phyloP scores from a whole-genome alignment of 2,888 invertebrate genomes.

The Agrilus cyanescens region DNA sequence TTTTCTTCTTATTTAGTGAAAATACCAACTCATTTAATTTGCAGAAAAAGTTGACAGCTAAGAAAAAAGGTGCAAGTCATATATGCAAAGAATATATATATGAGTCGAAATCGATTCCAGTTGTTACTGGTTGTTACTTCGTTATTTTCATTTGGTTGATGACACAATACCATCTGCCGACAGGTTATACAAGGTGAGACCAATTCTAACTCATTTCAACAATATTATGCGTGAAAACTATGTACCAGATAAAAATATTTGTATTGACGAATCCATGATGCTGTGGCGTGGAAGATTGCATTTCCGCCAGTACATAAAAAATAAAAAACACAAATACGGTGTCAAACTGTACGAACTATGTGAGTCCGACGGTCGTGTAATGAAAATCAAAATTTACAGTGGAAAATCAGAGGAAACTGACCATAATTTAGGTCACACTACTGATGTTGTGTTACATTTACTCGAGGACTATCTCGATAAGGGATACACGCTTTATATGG shows the following conservation, averaged over 20 bases:
- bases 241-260: slow-evolving; percentile 16
- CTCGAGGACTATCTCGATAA: slow-evolving; percentile 18
- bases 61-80: too few species aligned
- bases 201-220: slow-evolving; percentile 20
- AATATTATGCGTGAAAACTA: slow-evolving; percentile 20
- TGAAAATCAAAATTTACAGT: slow-evolving; percentile 17
- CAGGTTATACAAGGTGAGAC: slow-evolving; percentile 19
- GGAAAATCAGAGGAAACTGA: slow-evolving; percentile 15
- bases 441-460: slow-evolving; percentile 18
- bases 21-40: too few species aligned
- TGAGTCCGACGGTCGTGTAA: slow-evolving; percentile 16
- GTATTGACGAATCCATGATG: slow-evolving; percentile 18
- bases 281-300: slow-evolving; percentile 17
- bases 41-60: too few species aligned
- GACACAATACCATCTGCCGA: slow-evolving; percentile 14
- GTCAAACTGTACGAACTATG: slow-evolving; percentile 22
- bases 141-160: too few species aligned
- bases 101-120: too few species aligned
- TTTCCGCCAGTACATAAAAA: slow-evolving; percentile 20
- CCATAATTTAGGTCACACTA: slow-evolving; percentile 15
- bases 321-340: slow-evolving; percentile 18
- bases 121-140: too few species aligned
- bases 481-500: too few species aligned
- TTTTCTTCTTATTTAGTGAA: too few species aligned
- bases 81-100: too few species aligned